Base-by-base conservation (phyloP, 2,888 invertebrate species). In the Isotomurus palustris region DNA sequence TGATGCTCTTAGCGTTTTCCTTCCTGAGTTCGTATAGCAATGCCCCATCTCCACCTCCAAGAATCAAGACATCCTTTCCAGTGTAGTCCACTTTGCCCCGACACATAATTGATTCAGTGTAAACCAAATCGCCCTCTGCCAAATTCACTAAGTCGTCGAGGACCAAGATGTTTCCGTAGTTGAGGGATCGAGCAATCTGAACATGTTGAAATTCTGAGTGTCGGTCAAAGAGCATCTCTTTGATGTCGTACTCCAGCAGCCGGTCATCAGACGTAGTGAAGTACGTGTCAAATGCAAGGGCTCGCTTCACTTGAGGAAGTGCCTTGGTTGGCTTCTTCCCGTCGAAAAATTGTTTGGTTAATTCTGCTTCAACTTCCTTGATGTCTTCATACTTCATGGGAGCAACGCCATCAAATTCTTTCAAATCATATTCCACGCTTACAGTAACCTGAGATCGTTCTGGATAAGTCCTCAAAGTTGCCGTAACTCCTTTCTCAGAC, bases 21-120 rank as follows among this genome's bases (percentile, higher is more conserved):
- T 93, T 91, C 49, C 92, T 80, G 58, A 94, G 78, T 75, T 92
- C 92, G 76, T 88, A 87, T 0, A 94, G 79, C 0, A 94, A 78
- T 2, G 91, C 93, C 12, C 94, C 94, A 75, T 94, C 94, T 1
- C 94, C 94, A 3, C 94, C 94, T 52, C 93, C 93, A 70, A 94
- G 81, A 73, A 94, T 92, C 51, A 92, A 84, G 64, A 93, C 88
- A 76, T 91, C 91, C 75, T 92, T 91, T 68, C 85, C 88, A 71
- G 83, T 81, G 73, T 91, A 94, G 74, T 80, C 81, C 73, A 91
- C 88, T 68, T 83, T 82, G 4, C 89, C 91, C 71, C 87, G 82
- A 70, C 87, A 86, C 89, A 93, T 92, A 47, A 94, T 77, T 0
- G 91, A 91, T 76, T 91, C 88, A 1, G 93, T 92, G 76, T 94